Evolutionary conservation across 2,113 vertebrate genomes (phyloP).

Genomic region (Sterna hirundo): DNA sequence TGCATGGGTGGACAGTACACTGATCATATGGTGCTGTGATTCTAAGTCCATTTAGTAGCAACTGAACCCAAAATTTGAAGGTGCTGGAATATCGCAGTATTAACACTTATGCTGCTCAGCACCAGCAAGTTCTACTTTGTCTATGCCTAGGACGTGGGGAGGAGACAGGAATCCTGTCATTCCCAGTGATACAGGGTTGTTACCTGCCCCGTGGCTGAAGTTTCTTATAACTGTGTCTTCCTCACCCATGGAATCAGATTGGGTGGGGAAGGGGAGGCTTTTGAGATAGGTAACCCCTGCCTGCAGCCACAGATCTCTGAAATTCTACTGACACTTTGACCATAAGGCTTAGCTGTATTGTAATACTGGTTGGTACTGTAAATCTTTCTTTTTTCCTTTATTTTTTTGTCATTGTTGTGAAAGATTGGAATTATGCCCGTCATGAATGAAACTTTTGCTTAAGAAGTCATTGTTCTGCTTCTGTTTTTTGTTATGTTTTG

Average conservation of each 20-base stretch:
- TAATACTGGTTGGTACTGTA: neutral
- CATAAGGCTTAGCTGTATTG: neutral
- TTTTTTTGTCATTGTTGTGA: neutral
- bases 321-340: neutral
- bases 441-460: neutral
- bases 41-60: neutral
- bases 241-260: accelerated
- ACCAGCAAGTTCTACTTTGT: neutral
- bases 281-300: neutral
- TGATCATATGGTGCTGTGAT: neutral
- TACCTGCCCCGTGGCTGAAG: neutral
- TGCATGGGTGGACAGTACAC: neutral
- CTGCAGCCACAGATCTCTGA: neutral
- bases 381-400: neutral
- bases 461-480: slow-evolving; percentile 14
- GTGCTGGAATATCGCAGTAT: neutral
- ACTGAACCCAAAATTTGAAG: neutral
- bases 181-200: neutral
- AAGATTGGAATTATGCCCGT: neutral
- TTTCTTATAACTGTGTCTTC: neutral
- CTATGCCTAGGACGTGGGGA: neutral
- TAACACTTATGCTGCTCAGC: neutral
- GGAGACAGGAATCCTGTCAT: neutral
- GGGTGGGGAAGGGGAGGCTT: neutral
- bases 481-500: neutral